These are phyloP conservation scores for Capromys pilorides DNA, from an alignment of 2,797 vertebrate genomes.

Conservation along the genomic window DNA sequence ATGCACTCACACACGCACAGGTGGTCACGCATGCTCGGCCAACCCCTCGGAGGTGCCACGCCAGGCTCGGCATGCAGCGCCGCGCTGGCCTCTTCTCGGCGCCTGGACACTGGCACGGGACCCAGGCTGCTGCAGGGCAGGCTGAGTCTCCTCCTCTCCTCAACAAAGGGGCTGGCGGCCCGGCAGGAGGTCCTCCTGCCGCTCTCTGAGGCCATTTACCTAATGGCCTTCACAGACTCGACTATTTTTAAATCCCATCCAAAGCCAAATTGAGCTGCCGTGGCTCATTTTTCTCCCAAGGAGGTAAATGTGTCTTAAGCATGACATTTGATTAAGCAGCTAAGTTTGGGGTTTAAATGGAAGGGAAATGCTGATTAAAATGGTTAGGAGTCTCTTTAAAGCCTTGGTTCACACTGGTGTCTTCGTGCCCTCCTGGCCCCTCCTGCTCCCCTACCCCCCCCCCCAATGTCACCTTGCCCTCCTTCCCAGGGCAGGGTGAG, in stretches of 20 bases:
- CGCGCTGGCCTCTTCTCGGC: not conserved
- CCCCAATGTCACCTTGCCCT: not conserved
- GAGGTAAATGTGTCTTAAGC: constrained; percentile 73
- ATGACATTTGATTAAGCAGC: constrained; percentile 77
- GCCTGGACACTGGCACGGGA: not conserved
- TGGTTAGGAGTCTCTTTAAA: constrained; percentile 40
- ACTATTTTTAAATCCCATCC: constrained; percentile 75
- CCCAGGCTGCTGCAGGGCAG: not conserved
- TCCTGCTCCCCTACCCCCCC: not conserved
- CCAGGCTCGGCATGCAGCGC: fast-evolving
- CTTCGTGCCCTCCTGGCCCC: not conserved
- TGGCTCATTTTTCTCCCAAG: constrained; percentile 70
- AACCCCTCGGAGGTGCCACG: not conserved
- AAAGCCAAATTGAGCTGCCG: constrained; percentile 73
- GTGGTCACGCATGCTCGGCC: fast-evolving
- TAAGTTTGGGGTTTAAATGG: constrained; percentile 62
- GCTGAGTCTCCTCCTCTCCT: not conserved
- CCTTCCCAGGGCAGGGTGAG: not conserved
- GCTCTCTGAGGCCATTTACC: constrained; percentile 69
- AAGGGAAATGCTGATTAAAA: constrained; percentile 64
- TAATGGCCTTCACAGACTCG: constrained; percentile 68
- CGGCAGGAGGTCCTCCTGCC: constrained; percentile 41
- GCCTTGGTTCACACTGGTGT: not conserved
- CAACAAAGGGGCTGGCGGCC: not conserved
- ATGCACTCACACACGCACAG: too few relatives aligned